Evolutionary conservation across 1,140 invertebrate species (phyloP).

Genomic region (Drosophila tristis): DNA sequence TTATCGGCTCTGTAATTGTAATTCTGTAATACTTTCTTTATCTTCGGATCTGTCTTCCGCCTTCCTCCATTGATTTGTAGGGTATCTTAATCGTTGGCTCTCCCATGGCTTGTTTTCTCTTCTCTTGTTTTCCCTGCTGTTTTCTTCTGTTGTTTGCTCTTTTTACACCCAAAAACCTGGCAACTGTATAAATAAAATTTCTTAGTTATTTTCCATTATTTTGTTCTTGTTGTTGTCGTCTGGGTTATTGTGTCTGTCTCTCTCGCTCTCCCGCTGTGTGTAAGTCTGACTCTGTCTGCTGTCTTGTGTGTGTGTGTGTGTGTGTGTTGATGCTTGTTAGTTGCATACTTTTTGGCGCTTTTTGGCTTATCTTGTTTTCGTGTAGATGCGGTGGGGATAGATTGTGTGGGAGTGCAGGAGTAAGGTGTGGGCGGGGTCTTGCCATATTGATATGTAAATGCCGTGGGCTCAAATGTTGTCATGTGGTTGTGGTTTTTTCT

Average conservation of each 20-base stretch:
- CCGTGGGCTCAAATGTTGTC: constrained; percentile 50
- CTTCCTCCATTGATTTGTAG: too few relatives aligned
- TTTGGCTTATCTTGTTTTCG: constrained; percentile 56
- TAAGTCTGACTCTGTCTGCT: too few relatives aligned
- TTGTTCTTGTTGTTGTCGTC: constrained; percentile 18
- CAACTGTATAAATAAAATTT: constrained; percentile 62
- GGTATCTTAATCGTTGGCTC: too few relatives aligned
- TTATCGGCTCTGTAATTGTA: too few relatives aligned
- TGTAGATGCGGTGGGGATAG: too few relatives aligned
- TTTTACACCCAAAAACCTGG: constrained; percentile 49
- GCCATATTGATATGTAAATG: constrained; percentile 70
- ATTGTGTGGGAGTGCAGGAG: not conserved
- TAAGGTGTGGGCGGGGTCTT: constrained; percentile 3
- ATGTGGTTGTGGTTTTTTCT: constrained; percentile 23
- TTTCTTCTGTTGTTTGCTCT: constrained; percentile 33
- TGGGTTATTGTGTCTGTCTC: constrained; percentile 7
- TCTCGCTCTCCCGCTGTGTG: too few relatives aligned
- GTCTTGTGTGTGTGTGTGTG: not conserved
- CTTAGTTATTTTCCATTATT: constrained; percentile 28
- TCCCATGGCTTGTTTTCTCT: too few relatives aligned
- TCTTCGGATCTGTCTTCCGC: too few relatives aligned
- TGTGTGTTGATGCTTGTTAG: constrained; percentile 21
- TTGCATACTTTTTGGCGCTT: constrained; percentile 45
- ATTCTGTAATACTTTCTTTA: too few relatives aligned
- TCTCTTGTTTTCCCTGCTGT: constrained; percentile 23